Conservation (phyloP, 1,140 invertebrate species). For the Drosophila pachea region DNA sequence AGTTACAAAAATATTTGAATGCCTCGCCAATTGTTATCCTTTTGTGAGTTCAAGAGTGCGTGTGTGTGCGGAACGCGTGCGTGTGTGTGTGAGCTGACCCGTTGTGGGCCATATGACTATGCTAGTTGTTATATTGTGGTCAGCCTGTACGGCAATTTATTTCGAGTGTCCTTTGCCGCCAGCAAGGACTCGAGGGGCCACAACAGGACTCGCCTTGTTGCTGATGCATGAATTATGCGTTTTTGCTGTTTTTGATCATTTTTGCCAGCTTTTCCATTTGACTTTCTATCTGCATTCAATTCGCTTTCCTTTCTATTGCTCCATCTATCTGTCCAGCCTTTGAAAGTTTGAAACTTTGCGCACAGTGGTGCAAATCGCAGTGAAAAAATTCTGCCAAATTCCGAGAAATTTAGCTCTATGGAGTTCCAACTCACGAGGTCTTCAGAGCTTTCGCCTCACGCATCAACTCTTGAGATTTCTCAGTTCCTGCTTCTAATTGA, state of each 20-base stretch:
- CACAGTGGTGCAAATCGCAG: slow-evolving; percentile 37
- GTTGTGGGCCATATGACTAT: slow-evolving; percentile 8
- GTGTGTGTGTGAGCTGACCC: slow-evolving; percentile 25
- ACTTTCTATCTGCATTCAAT: slow-evolving; percentile 24
- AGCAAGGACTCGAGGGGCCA: slow-evolving; percentile 25
- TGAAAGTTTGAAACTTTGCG: slow-evolving; percentile 36
- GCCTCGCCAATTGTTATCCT: slow-evolving; percentile 64
- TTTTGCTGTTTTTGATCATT: slow-evolving; percentile 76
- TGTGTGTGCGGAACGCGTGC: background rate
- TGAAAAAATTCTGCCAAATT: too few relatives aligned
- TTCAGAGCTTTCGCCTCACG: too few relatives aligned
- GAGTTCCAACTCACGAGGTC: too few relatives aligned
- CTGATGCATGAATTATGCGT: slow-evolving; percentile 77
- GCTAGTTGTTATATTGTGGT: slow-evolving; percentile 38
- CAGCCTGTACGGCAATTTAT: slow-evolving; percentile 52
- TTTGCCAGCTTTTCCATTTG: slow-evolving; percentile 37
- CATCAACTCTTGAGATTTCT: background rate
- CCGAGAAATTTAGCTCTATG: too few relatives aligned
- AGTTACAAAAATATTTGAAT: slow-evolving; percentile 56
- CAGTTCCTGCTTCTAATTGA: background rate
- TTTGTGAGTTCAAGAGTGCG: slow-evolving; percentile 61
- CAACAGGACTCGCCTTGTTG: slow-evolving; percentile 50
- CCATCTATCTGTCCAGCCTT: slow-evolving; percentile 19
- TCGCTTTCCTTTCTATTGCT: slow-evolving; percentile 21
- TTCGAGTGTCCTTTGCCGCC: slow-evolving; percentile 48